phyloP scores from a whole-genome alignment of 2,888 invertebrate genomes.

The Agelastica alni region DNA sequence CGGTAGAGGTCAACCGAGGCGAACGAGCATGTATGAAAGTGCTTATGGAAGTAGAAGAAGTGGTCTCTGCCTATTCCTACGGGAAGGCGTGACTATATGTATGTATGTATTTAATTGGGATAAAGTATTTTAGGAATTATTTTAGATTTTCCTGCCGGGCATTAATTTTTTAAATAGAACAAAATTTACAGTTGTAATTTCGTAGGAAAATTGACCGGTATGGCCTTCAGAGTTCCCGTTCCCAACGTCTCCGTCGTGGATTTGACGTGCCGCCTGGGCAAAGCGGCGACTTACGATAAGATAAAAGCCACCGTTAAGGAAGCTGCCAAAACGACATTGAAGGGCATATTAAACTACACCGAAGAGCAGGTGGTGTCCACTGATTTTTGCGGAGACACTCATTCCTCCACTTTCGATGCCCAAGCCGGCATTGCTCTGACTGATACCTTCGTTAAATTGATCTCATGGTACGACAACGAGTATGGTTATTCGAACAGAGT shows the following conservation, averaged over 20 bases:
- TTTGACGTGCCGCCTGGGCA: conserved; percentile 72
- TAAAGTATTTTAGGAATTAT: not conserved
- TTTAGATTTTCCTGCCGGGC: too few species aligned
- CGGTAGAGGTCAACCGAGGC: too few species aligned
- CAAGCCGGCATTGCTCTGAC: conserved; percentile 93
- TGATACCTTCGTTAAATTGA: conserved; percentile 94
- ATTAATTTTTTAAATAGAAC: too few species aligned
- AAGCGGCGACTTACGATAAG: conserved; percentile 84
- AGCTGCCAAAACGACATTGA: conserved; percentile 81
- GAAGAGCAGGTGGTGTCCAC: conserved; percentile 96
- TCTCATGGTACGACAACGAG: conserved; percentile 99
- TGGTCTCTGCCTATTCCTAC: too few species aligned
- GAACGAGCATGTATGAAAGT: too few species aligned
- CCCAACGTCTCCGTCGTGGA: conserved; percentile 98
- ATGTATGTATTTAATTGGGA: too few species aligned
- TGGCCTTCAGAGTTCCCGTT: conserved; percentile 99
- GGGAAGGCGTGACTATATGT: too few species aligned
- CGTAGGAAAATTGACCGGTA: conserved; percentile 53
- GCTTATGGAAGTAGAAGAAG: too few species aligned
- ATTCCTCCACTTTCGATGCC: conserved; percentile 96
- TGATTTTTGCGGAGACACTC: conserved; percentile 90
- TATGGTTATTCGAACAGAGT: conserved; percentile 98
- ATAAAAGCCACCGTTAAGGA: conserved; percentile 84
- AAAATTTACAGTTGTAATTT: not conserved
- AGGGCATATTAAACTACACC: conserved; percentile 92